Evolutionary conservation across 2,888 invertebrate species (phyloP), one percentile per base, ranked within the genome.

Genomic region (Cephus runcator): DNA sequence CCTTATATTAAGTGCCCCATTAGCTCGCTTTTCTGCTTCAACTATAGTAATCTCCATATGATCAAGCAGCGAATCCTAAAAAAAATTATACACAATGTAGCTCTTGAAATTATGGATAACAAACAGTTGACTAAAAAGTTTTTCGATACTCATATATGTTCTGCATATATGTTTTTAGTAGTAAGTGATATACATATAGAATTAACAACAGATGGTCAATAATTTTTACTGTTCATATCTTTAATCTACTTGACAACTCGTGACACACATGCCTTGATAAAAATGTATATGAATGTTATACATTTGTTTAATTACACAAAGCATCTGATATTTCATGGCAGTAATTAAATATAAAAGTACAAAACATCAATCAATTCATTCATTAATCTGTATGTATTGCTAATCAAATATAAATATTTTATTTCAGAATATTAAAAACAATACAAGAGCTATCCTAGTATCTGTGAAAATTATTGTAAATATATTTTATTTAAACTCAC

Each of bases 1-100:
- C 87, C 95, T 92, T 77, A 96, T 93, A 91, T 96, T 96, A 75
- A 96, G 91, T 12, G 96, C 94, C 71, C 95, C 95, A 90, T 95
- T 96, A 73, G 95, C 95, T 79, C 96, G 93, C 89, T 96, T 96
- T 89, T 96, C 96, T 11, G 96, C 95, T 88, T 96, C 96, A 73
- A 95, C 94, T 80, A 96, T 95, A 79, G 94, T 93, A 87, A 96
- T 95, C 92, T 95, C 96, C 88, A 95, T 94, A 88, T 95, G 95
- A 91, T 95, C 94, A 79, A 95, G 90, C 80, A 96, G 91, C 68
- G 93, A 94, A 88, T 95, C 94, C 95, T 95, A 89, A 82, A 93
- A 92, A 56, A 56, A 23, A 6, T 23, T 0, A 15, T 9, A 56
- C 6, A 15, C 4, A 40, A 15, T 15, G 15, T 40, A 15, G 15